Conservation (phyloP, 2,888 invertebrate genomes). For the Oeneis ivallda region DNA sequence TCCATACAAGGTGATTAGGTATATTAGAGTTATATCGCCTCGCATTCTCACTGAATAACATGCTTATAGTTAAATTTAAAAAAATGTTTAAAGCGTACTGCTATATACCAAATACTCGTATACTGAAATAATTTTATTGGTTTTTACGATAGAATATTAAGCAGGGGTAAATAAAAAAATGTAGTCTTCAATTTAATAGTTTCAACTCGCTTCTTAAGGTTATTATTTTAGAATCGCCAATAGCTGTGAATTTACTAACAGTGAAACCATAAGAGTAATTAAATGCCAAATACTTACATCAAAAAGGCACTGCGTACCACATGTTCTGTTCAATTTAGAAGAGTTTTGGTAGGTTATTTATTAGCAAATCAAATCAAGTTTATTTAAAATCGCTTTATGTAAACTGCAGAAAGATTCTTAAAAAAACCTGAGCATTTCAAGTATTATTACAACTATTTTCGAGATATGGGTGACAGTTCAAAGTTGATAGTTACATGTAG, state of each 20-base stretch:
- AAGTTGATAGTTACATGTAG: no score
- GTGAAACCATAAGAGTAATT: background rate
- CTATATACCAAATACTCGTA: conserved; percentile 18
- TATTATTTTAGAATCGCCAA: background rate
- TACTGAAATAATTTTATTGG: conserved; percentile 21
- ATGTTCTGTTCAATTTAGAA: background rate
- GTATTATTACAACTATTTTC: background rate
- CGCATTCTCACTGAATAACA: conserved; percentile 5
- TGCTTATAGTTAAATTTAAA: background rate
- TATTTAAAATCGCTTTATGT: background rate
- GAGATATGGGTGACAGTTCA: no score
- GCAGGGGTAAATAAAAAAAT: conserved; percentile 1
- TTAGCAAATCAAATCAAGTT: no score
- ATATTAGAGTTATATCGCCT: background rate
- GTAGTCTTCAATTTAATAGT: background rate
- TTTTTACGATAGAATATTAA: conserved; percentile 1
- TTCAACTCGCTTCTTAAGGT: background rate
- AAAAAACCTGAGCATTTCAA: background rate
- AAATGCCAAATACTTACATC: background rate
- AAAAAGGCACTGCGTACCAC: background rate
- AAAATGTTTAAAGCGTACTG: conserved; percentile 1
- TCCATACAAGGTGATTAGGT: conserved; percentile 1
- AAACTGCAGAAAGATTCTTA: background rate
- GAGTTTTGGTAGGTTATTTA: no score
- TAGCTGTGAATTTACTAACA: background rate